A percentile compares a stretch with the other conserved stretches of the same genome.
Evolutionary conservation across 2,888 invertebrate genomes (phyloP).

Genomic region (Macaria liturata): DNA sequence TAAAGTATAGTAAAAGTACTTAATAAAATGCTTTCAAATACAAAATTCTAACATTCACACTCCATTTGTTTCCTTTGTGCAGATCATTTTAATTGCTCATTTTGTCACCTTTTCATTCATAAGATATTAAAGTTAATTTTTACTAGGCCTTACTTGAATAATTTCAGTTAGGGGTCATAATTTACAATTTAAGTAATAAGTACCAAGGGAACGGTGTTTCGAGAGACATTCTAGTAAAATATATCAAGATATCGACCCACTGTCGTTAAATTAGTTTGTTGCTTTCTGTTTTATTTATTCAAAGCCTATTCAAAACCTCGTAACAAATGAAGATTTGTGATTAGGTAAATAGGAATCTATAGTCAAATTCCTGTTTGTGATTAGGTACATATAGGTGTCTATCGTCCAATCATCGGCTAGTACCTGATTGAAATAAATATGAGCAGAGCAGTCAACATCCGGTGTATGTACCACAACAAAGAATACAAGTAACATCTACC

Average conservation of each 20-base stretch:
- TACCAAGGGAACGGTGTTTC: too few relatives aligned
- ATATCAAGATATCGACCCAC: too few relatives aligned
- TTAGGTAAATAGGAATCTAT: too few relatives aligned
- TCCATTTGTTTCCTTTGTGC: constrained; percentile 21
- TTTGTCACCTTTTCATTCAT: constrained; percentile 12
- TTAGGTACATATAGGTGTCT: too few relatives aligned
- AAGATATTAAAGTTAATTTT: constrained; percentile 5
- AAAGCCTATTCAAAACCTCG: too few relatives aligned
- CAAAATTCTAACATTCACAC: constrained; percentile 22
- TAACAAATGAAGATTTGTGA: too few relatives aligned
- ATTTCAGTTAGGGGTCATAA: constrained; percentile 10
- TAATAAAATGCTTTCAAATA: constrained; percentile 21
- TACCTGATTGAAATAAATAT: too few relatives aligned
- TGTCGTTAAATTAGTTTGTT: too few relatives aligned
- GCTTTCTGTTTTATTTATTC: too few relatives aligned
- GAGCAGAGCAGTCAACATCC: too few relatives aligned
- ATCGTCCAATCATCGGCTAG: too few relatives aligned
- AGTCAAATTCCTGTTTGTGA: too few relatives aligned
- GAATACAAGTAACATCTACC: constrained; percentile 70
- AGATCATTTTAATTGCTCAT: constrained; percentile 11
- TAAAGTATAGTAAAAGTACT: constrained; percentile 15
- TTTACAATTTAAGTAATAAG: constrained; percentile 15
- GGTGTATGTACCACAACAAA: constrained; percentile 54
- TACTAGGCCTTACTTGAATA: constrained; percentile 14
- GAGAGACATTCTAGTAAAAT: constrained; percentile 7